Evolutionary conservation across 1,140 invertebrate genomes (phyloP).

Genomic region (Tribolium madens): DNA sequence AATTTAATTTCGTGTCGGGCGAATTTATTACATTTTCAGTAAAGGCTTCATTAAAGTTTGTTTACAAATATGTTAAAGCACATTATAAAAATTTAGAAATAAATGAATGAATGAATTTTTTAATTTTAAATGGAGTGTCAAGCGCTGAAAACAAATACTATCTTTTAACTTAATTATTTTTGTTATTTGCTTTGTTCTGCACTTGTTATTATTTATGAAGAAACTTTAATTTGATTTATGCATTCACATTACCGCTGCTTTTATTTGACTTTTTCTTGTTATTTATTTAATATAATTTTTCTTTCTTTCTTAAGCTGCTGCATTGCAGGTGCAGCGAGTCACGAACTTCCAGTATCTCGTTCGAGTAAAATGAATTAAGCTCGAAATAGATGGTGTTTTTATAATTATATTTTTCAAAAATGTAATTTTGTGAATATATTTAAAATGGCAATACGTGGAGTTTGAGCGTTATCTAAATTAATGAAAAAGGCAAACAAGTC

Average conservation of each 20-base stretch:
- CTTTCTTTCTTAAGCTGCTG: background rate
- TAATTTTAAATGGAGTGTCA: background rate
- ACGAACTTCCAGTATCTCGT: background rate
- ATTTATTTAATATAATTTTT: background rate
- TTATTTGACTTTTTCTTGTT: background rate
- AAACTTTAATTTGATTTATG: background rate
- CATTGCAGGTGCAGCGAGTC: conserved; percentile 1
- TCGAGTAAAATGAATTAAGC: background rate
- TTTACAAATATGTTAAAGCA: too few relatives aligned
- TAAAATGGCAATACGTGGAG: background rate
- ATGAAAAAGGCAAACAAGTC: background rate
- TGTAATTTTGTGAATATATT: background rate
- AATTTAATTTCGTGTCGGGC: too few relatives aligned
- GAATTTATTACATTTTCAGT: too few relatives aligned
- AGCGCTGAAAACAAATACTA: background rate
- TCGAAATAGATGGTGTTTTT: background rate
- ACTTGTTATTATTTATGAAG: background rate
- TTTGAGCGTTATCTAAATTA: background rate
- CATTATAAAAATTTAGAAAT: too few relatives aligned
- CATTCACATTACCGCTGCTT: background rate
- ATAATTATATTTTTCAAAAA: background rate
- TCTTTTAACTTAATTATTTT: background rate
- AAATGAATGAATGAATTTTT: background rate
- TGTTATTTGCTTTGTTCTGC: background rate
- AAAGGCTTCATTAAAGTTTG: too few relatives aligned